Evolutionary conservation across 2,888 invertebrate genomes (phyloP), one percentile per base, ranked within the genome.

Genomic region (Carabus problematicus): DNA sequence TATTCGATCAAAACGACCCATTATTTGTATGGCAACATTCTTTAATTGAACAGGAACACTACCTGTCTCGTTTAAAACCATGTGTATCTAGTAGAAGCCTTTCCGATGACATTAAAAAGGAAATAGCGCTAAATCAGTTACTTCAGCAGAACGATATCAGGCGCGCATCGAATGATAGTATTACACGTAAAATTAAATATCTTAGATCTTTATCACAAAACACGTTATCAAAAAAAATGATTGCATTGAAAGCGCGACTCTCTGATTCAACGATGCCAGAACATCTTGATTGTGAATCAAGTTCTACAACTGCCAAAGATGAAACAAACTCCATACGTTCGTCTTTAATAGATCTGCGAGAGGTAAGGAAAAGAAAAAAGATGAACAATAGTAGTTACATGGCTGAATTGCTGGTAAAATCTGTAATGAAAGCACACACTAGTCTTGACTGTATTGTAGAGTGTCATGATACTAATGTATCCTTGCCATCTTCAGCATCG

Each of bases 341-440:
- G 4, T 67, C 67, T 78, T 85, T 71, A 85, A 84, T 74, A 82
- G 84, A 75, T 76, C 82, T 1, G 73, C 80, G 55, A 47, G 54
- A 70, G 60, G 47, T 72, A 70, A 68, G 68, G 68, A 59, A 70
- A 71, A 58, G 70, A 75, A 18, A 71, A 73, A 61, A 86, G 84
- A 42, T 84, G 85, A 74, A 77, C 77, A 9, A 39, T 18, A 85
- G 85, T 1, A 85, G 86, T 63, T 85, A 87, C 0, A 89, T 91
- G 85, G 89, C 89, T 0, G 87, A 89, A 11, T 82, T 89, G 56
- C 80, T 91, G 14, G 89, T 90, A 8, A 83, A 88, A 71, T 89
- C 89, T 1, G 86, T 90, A 1, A 85, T 88, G 73, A 85, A 85
- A 67, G 86, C 85, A 3, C 85, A 86, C 52, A 85, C 86, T 3